These are phyloP conservation scores for Zapornia atra DNA, from an alignment of 2,113 vertebrate genomes.

Conservation along the genomic window DNA sequence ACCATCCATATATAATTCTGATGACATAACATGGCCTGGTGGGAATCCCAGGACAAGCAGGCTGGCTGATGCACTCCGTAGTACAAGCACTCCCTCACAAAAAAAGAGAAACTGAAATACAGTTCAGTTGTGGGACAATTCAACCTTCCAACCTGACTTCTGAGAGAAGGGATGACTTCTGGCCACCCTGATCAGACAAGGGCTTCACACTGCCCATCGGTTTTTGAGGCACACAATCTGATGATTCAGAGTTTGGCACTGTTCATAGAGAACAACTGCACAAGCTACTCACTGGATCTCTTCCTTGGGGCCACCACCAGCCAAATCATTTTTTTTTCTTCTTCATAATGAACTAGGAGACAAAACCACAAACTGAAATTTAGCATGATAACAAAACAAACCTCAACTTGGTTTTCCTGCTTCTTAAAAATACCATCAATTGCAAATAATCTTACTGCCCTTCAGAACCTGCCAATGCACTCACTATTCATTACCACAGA, in stretches of 20 bases:
- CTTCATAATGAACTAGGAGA: neutral
- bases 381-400: neutral
- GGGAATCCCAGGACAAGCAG: neutral
- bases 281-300: neutral
- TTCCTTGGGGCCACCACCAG: neutral
- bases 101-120: neutral
- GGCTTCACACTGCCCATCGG: neutral
- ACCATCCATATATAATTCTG: neutral
- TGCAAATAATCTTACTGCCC: neutral
- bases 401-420: neutral
- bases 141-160: neutral
- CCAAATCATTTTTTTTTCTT: neutral
- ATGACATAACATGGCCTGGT: neutral
- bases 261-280: neutral
- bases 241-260: neutral
- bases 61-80: neutral
- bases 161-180: neutral
- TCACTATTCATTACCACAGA: neutral
- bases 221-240: neutral
- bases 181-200: neutral
- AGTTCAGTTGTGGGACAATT: neutral
- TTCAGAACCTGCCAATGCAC: neutral
- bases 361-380: neutral
- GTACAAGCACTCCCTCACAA: neutral
- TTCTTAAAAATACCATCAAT: neutral